Percentiles rank a stretch among this genome's conserved stretches.
Conservation (phyloP, 2,888 invertebrate genomes). For the Cryptophagus acutangulus region DNA sequence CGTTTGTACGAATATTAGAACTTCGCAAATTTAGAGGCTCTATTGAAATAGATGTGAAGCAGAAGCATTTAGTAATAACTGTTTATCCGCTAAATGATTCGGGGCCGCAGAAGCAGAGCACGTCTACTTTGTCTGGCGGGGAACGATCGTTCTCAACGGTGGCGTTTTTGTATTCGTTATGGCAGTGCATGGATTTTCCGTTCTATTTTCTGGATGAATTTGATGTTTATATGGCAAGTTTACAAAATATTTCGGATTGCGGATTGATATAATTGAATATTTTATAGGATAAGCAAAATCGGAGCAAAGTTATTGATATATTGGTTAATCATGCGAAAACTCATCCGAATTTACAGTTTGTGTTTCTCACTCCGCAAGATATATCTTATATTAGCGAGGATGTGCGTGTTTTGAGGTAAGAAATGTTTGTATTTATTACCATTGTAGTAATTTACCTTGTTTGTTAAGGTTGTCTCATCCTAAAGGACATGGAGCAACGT, state of each 20-base stretch:
- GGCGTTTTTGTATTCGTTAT: constrained; percentile 86
- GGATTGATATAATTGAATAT: constrained; percentile 4
- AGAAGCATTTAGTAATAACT: constrained; percentile 50
- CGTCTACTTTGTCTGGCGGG: constrained; percentile 83
- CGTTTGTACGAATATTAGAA: constrained; percentile 54
- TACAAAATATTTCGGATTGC: constrained; percentile 3
- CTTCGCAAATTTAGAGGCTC: constrained; percentile 57
- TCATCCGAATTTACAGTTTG: constrained; percentile 69
- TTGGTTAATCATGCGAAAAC: constrained; percentile 68
- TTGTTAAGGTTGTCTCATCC: no score
- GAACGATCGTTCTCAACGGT: constrained; percentile 95
- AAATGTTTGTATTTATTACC: background rate
- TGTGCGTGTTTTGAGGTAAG: constrained; percentile 39
- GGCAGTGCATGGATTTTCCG: constrained; percentile 88
- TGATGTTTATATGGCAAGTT: constrained; percentile 87
- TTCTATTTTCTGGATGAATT: constrained; percentile 95
- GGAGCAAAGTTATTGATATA: constrained; percentile 72
- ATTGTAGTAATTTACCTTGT: no score
- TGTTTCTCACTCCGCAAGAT: constrained; percentile 86
- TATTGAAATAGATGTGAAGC: constrained; percentile 52
- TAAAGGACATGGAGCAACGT: no score
- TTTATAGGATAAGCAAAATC: constrained; percentile 75
- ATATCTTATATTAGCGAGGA: constrained; percentile 50
- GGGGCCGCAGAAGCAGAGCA: constrained; percentile 48
- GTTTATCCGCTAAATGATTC: constrained; percentile 54